A percentile compares a stretch with the other conserved stretches of the same genome.
These are phyloP conservation scores for Eufriesea mexicana DNA, from an alignment of 1,140 invertebrate species.

Conservation along the genomic window DNA sequence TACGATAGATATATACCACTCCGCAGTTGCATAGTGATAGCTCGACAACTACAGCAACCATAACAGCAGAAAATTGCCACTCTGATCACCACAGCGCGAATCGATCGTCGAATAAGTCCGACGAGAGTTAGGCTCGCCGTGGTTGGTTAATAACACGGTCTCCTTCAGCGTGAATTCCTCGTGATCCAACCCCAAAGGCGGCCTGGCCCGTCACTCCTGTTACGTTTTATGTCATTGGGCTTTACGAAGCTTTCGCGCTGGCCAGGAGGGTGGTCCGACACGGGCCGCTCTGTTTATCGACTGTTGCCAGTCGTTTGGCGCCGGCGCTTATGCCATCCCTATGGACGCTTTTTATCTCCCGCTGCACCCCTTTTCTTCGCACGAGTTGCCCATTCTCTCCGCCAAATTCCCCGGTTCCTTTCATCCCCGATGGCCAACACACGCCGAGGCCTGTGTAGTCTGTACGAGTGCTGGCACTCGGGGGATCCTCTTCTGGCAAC, in stretches of 20 bases:
- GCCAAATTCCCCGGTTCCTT: not conserved
- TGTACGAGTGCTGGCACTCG: too few relatives aligned
- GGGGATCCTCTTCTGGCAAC: too few relatives aligned
- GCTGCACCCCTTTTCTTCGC: not conserved
- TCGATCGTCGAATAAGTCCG: not conserved
- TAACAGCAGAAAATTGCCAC: too few relatives aligned
- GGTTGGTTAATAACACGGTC: constrained; percentile 19
- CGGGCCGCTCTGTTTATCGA: constrained; percentile 16
- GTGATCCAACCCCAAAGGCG: constrained; percentile 24
- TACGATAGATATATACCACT: too few relatives aligned
- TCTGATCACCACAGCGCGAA: not conserved
- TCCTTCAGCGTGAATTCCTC: not conserved
- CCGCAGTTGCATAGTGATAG: too few relatives aligned
- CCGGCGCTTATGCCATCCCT: not conserved
- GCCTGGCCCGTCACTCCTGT: constrained; percentile 6
- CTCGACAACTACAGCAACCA: too few relatives aligned
- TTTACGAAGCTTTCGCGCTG: not conserved
- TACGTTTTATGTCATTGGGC: constrained; percentile 26
- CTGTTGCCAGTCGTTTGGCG: constrained; percentile 11
- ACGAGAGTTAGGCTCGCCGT: not conserved
- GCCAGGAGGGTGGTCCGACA: constrained; percentile 1
- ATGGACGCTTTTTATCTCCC: not conserved
- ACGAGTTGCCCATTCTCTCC: not conserved
- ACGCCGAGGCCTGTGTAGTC: too few relatives aligned
- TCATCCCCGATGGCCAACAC: not conserved